Percentiles rank a stretch among this genome's conserved stretches.
Evolutionary conservation across 2,888 invertebrate genomes (phyloP).

Genomic region (Apoda limacodes): DNA sequence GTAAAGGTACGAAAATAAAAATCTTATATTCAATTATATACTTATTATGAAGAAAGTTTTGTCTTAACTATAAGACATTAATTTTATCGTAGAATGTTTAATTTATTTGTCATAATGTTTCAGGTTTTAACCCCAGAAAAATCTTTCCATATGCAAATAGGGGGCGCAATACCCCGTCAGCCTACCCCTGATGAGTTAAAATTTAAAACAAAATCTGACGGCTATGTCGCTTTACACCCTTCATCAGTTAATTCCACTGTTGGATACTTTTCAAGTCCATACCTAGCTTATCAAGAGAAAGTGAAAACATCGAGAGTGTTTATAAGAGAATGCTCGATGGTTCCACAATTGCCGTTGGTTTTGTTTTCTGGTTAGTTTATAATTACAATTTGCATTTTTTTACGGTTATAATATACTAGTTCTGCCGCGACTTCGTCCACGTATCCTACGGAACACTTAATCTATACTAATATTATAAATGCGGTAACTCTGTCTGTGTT

Average conservation of each 20-base stretch:
- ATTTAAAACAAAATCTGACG: slow-evolving; percentile 81
- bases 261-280: slow-evolving; percentile 78
- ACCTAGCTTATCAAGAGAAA: slow-evolving; percentile 86
- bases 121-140: slow-evolving; percentile 81
- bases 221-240: slow-evolving; percentile 80
- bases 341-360: slow-evolving; percentile 79
- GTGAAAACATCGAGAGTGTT: slow-evolving; percentile 83
- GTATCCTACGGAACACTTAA: too few relatives aligned
- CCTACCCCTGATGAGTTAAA: slow-evolving; percentile 78
- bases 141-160: slow-evolving; percentile 77
- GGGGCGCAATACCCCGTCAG: slow-evolving; percentile 80
- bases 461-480: too few relatives aligned
- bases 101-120: slow-evolving; percentile 7
- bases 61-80: too few relatives aligned
- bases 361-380: slow-evolving; percentile 71
- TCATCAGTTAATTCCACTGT: slow-evolving; percentile 79
- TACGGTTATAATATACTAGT: too few relatives aligned
- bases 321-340: slow-evolving; percentile 84
- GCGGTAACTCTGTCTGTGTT: too few relatives aligned
- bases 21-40: background rate
- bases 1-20: slow-evolving; percentile 69
- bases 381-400: too few relatives aligned
- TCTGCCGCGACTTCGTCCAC: too few relatives aligned
- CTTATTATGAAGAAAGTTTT: too few relatives aligned
- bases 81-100: too few relatives aligned